Evolutionary conservation across 2,888 invertebrate genomes (phyloP), one percentile per base, ranked within the genome.

Genomic region (Eupithecia pulchellata): DNA sequence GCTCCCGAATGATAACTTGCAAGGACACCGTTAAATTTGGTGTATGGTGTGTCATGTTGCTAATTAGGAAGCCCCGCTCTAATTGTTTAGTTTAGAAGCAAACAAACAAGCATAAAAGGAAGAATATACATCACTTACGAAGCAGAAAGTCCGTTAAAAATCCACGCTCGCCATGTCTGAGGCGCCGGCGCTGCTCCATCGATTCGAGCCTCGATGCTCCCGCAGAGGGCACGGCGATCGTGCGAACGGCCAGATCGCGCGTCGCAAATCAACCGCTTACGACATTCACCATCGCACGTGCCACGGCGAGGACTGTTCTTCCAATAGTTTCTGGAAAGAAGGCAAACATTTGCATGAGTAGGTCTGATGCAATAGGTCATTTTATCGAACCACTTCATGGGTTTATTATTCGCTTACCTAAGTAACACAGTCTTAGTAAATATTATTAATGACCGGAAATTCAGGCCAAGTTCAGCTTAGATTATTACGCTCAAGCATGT

Each of bases 271-370:
- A 98, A 94, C 60, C 98, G 95, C 89, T 98, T 98, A 75, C 97
- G 97, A 82, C 98, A 98, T 79, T 97, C 97, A 9, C 96, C 96
- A 88, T 97, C 97, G 86, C 98, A 98, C 0, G 94, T 87, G 13
- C 98, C 97, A 55, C 97, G 95, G 0, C 97, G 97, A 0, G 98
- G 97, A 71, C 98, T 98, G 85, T 97, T 98, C 91, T 98, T 98
- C 95, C 97, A 97, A 88, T 98, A 98, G 87, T 97, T 96, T 83
- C 98, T 98, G 82, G 0, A 83, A 86, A 36, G 17, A 5, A 60
- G 29, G 27, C 29, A 47, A 47, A 20, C 9, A 47, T 47, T 57
- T 52, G 11, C 20, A 20, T 47, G 4, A 27, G 14, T 27, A 27
- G 57, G 17, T 27, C 14, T 57, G 17, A 11, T 20, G 0, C 47